Conservation (phyloP, 2,888 invertebrate species). For the Pterobdella sp. region DNA sequence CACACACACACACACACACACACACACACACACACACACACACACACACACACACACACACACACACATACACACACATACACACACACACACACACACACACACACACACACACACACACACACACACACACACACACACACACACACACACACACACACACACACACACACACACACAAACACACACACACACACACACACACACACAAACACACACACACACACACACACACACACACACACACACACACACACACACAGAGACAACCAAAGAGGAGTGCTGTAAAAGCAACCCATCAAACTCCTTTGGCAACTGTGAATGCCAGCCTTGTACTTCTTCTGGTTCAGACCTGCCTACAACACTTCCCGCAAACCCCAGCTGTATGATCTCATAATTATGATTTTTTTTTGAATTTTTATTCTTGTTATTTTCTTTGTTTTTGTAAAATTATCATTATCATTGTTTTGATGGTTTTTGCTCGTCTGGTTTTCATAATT, state of each 20-base stretch:
- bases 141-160: background rate
- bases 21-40: background rate
- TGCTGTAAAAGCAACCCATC: too few species aligned
- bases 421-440: too few species aligned
- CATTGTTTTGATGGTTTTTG: too few species aligned
- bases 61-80: background rate
- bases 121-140: background rate
- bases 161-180: background rate
- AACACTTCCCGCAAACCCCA: too few species aligned
- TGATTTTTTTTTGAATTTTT: too few species aligned
- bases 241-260: background rate
- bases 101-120: background rate
- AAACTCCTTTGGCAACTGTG: too few species aligned
- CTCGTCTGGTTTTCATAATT: too few species aligned
- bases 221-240: background rate
- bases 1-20: conserved; percentile 1
- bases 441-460: too few species aligned
- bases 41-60: background rate
- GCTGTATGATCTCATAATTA: too few species aligned
- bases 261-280: too few species aligned
- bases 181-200: background rate
- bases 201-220: background rate
- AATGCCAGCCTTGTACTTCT: too few species aligned
- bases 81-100: background rate
- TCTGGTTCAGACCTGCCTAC: too few species aligned